phyloP scores from a whole-genome alignment of 1,140 invertebrate genomes.

The Leucophenga varia region DNA sequence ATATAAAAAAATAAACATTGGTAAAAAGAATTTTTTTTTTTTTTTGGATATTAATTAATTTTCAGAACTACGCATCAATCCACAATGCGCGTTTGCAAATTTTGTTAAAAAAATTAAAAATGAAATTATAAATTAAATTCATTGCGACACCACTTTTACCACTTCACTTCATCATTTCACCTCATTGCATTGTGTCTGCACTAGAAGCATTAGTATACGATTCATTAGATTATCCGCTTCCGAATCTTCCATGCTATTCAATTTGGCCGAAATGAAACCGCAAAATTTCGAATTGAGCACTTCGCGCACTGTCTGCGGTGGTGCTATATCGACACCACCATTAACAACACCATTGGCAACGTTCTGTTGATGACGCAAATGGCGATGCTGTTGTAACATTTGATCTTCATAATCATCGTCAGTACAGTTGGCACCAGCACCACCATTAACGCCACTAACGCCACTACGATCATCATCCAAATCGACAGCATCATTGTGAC shows the following conservation, averaged over 20 bases:
- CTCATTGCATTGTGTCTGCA: conserved; percentile 42
- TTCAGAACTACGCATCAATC: conserved; percentile 33
- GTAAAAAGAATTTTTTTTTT: conserved; percentile 6
- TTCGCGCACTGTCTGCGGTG: conserved; percentile 48
- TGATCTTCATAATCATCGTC: conserved; percentile 49
- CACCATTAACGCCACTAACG: conserved; percentile 3
- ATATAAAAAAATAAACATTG: conserved; percentile 12
- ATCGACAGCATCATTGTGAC: not conserved
- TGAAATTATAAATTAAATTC: too few species aligned
- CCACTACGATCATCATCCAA: not conserved
- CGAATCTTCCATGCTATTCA: conserved; percentile 53
- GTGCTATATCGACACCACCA: conserved; percentile 34
- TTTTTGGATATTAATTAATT: conserved; percentile 11
- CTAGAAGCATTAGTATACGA: conserved; percentile 45
- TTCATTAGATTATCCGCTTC: conserved; percentile 55
- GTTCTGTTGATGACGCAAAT: conserved; percentile 45
- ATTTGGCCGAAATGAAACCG: conserved; percentile 50
- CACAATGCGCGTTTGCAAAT: conserved; percentile 17
- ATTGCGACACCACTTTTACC: conserved; percentile 9
- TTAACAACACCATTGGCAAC: conserved; percentile 6
- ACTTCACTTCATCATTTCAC: conserved; percentile 18
- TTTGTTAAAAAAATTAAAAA: too few species aligned
- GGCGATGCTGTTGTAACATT: conserved; percentile 51
- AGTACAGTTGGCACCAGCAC: conserved; percentile 12
- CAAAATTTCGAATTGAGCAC: conserved; percentile 52